Conservation (phyloP, 37 sponge, comb jelly and placozoan genomes). For the Trichoplax adhaerens region DNA sequence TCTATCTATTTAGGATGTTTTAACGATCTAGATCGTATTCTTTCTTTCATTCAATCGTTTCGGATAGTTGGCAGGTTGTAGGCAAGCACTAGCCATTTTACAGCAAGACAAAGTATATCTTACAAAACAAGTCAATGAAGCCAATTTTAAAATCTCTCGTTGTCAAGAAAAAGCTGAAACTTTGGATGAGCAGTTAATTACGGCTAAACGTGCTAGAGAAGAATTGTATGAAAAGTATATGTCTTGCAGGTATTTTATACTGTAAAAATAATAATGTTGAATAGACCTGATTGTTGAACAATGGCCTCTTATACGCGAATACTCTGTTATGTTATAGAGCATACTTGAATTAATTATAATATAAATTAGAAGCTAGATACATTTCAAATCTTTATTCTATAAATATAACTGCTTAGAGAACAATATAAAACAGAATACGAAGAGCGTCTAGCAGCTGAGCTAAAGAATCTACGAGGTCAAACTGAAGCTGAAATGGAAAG, state of each 20-base stretch:
- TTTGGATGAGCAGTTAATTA: slow-evolving; percentile 15
- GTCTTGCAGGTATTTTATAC: slow-evolving; percentile 8
- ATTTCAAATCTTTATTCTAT: too few species aligned
- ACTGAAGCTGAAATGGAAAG: slow-evolving; percentile 52
- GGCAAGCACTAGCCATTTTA: slow-evolving; percentile 36
- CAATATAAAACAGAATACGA: slow-evolving; percentile 38
- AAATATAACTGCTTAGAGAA: slow-evolving; percentile 19
- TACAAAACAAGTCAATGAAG: slow-evolving; percentile 29
- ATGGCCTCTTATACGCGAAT: too few species aligned
- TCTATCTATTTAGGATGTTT: too few species aligned
- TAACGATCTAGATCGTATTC: too few species aligned
- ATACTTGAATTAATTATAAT: too few species aligned
- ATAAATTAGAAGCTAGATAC: too few species aligned
- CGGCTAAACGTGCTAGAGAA: slow-evolving; percentile 35
- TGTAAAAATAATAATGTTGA: too few species aligned
- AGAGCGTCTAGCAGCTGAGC: slow-evolving; percentile 33
- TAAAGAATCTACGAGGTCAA: slow-evolving; percentile 27
- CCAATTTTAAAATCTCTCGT: slow-evolving; percentile 5
- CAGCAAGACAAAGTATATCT: slow-evolving; percentile 76
- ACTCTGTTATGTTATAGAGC: too few species aligned
- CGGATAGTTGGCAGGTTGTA: slow-evolving; percentile 13
- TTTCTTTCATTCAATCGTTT: too few species aligned
- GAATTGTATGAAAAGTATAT: slow-evolving; percentile 48
- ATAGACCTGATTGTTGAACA: too few species aligned
- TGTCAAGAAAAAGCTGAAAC: slow-evolving; percentile 35